Conservation (phyloP, 2,113 vertebrate species). For the Tiliqua scincoides region DNA sequence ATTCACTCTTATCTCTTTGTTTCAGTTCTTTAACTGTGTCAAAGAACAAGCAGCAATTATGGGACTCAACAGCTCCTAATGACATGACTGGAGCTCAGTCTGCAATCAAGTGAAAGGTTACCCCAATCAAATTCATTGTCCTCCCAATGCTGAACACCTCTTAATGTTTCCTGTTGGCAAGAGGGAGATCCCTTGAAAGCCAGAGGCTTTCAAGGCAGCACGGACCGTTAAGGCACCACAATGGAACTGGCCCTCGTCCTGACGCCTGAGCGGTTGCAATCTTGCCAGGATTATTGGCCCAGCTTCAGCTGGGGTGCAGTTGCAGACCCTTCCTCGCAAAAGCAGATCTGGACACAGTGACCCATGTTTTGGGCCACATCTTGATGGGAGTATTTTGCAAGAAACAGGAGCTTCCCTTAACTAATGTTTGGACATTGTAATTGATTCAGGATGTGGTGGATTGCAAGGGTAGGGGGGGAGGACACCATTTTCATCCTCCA, state of each 20-base stretch:
- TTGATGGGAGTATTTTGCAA: no score
- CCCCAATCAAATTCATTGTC: conserved; percentile 1
- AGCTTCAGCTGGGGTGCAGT: no score
- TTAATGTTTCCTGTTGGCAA: conserved; percentile 58
- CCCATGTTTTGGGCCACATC: no score
- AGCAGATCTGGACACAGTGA: no score
- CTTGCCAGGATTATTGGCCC: no score
- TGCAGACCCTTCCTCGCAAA: no score
- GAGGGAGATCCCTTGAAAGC: conserved; percentile 29
- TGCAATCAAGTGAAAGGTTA: conserved; percentile 4
- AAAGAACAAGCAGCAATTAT: conserved; percentile 6
- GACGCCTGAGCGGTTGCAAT: conserved; percentile 22
- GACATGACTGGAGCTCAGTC: neutral
- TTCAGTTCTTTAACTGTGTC: conserved; percentile 13
- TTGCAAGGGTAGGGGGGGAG: no score
- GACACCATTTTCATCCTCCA: no score
- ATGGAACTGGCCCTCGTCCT: conserved; percentile 11
- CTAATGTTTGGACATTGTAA: no score
- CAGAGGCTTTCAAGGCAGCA: conserved; percentile 44
- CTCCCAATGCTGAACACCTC: conserved; percentile 42
- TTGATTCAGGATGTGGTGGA: no score
- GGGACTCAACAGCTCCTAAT: neutral
- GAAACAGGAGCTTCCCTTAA: no score
- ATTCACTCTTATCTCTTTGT: no score
- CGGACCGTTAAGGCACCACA: conserved; percentile 4